phyloP scores from a whole-genome alignment of 2,888 invertebrate genomes.

The Epistrophe grossulariae region DNA sequence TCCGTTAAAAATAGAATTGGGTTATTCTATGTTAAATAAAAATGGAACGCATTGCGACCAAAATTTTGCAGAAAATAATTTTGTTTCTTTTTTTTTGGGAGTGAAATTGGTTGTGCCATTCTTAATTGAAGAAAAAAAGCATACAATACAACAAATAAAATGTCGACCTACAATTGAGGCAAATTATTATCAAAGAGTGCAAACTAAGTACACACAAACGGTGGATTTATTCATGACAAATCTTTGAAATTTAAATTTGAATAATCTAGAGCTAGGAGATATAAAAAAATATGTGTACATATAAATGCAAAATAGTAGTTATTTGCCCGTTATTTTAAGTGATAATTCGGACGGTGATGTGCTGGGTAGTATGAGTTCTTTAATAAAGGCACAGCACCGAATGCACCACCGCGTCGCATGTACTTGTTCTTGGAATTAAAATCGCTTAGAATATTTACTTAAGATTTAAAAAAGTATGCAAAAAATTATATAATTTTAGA shows the following conservation, averaged over 20 bases:
- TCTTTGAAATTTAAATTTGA: slow-evolving; percentile 20
- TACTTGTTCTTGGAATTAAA: background rate
- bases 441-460: too few relatives aligned
- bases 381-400: too few relatives aligned
- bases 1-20: background rate
- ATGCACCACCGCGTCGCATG: background rate
- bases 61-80: background rate
- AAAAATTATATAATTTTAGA: too few relatives aligned
- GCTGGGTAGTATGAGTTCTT: background rate
- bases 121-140: slow-evolving; percentile 11
- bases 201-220: slow-evolving; percentile 22
- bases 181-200: slow-evolving; percentile 50
- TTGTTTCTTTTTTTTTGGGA: background rate
- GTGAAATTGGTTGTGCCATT: slow-evolving; percentile 4
- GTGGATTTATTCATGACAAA: background rate
- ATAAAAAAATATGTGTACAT: background rate
- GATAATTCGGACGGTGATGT: background rate
- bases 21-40: background rate
- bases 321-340: background rate
- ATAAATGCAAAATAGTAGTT: background rate
- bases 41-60: background rate
- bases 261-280: background rate
- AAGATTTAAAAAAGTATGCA: too few relatives aligned
- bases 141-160: slow-evolving; percentile 20
- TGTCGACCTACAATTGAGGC: slow-evolving; percentile 62